Percentiles rank a stretch among this genome's conserved stretches.
Conservation (phyloP, 2,113 vertebrate species). For the Gobius niger region DNA sequence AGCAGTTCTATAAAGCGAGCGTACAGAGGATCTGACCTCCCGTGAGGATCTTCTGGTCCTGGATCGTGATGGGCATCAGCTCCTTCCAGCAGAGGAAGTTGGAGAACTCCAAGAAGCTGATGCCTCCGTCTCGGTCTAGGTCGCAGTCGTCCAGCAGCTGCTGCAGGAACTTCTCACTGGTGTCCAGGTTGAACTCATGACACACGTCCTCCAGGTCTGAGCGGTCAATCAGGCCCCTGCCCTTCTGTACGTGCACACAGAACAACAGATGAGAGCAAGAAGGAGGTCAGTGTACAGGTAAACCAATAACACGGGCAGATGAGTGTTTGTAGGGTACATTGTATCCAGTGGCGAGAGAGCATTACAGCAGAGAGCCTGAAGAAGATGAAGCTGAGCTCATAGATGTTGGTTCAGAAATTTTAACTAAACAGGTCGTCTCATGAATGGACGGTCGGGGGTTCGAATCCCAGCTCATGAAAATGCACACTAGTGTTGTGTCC, state of each 20-base stretch:
- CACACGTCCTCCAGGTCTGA: constrained; percentile 77
- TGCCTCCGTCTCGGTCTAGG: constrained; percentile 79
- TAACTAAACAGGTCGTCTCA: no score
- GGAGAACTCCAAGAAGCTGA: constrained; percentile 84
- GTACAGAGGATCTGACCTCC: constrained; percentile 67
- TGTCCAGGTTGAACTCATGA: constrained; percentile 74
- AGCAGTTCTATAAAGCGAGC: neutral
- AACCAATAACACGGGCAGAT: no score
- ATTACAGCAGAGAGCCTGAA: no score
- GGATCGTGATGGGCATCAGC: constrained; percentile 71
- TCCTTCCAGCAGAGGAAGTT: constrained; percentile 93
- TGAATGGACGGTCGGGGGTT: no score
- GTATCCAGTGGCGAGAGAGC: no score
- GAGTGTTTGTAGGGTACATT: no score
- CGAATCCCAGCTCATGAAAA: no score
- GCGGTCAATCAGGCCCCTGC: constrained; percentile 81
- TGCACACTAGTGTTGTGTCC: no score
- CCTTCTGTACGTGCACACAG: constrained; percentile 72
- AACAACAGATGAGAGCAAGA: neutral
- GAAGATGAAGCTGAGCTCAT: no score
- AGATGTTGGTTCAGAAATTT: no score
- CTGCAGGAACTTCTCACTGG: constrained; percentile 76
- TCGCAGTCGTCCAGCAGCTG: constrained; percentile 86
- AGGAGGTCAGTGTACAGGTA: no score
- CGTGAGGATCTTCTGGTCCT: constrained; percentile 75